Evolutionary conservation across 2,113 vertebrate species (phyloP), one percentile per base, ranked within the genome.

Genomic region (Amblyopsis rosae): DNA sequence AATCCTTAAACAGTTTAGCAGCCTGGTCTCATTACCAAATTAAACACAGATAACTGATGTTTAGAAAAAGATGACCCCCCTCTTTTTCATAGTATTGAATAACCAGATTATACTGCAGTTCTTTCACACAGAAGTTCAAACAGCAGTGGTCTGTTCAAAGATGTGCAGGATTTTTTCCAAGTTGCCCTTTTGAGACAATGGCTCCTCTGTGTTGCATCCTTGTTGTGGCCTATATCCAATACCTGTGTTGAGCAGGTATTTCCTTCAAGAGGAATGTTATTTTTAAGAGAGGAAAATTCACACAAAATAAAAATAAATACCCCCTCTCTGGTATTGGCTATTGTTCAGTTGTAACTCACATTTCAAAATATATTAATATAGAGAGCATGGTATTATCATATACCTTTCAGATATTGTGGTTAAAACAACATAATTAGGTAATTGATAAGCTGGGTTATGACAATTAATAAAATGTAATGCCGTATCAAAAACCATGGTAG

Each of bases 161-260:
- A 41, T 26, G 26, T 26, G 26, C 26, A 26, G 26, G 26, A 26
- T 26, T 26, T 26, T 26, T 26, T 26, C 26, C 26, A 26, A 41
- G 4, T 41, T 41, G 35, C 7, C 35, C 35, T 41, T 41, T 41
- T 41, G 35, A 41, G 35, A 86, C 84, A 83, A 82, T 59, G 70
- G 0, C 47, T 19, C 7, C 67, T 70, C 53, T 82, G 69, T 84
- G 59, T 48, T 12, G 17, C 32, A 51, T 41, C 56, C 0, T 1
- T 16, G 58, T 26, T 26, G 17, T 61, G 59, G 62, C 45, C 48
- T 74, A 64, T 70, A 64, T 70, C 59, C 35, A 41, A 41, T 41
- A 41, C 35, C 7, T 41, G 35, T 59, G 16, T 79, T 46, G 78
- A 74, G 59, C 70, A 54, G 65, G 56, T 63, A 70, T 76, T 79